Percentiles rank a stretch among this genome's conserved stretches.
Conservation (phyloP, 2,888 invertebrate species). For the Drosophila setosimentum region DNA sequence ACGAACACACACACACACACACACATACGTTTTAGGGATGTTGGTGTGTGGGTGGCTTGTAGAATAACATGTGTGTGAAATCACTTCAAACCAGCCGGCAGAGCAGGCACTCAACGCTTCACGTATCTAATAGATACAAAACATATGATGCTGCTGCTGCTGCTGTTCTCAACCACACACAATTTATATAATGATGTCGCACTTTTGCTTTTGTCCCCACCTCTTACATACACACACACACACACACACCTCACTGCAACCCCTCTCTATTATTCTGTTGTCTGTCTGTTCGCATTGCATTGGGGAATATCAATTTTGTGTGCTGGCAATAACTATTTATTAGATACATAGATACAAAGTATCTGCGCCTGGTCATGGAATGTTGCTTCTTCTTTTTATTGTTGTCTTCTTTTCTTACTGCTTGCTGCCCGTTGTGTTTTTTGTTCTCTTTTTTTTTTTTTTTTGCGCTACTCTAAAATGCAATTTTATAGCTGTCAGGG, state of each 20-base stretch:
- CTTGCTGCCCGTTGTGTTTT: conserved; percentile 2
- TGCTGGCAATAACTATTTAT: conserved; percentile 81
- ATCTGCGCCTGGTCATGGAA: conserved; percentile 38
- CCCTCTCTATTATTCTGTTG: background rate
- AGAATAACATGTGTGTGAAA: conserved; percentile 75
- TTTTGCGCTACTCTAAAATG: conserved; percentile 79
- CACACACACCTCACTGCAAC: background rate
- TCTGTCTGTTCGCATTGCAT: conserved; percentile 25
- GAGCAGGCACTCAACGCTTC: conserved; percentile 20
- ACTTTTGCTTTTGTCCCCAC: conserved; percentile 65
- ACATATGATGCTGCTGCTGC: conserved; percentile 72
- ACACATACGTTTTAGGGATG: background rate
- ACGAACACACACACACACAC: conserved; percentile 1
- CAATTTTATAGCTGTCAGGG: conserved; percentile 85
- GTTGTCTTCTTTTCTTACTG: conserved; percentile 21
- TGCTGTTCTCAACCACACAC: conserved; percentile 49
- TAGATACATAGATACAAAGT: conserved; percentile 77
- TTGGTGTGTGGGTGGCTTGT: conserved; percentile 4
- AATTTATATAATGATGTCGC: conserved; percentile 82
- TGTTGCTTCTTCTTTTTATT: conserved; percentile 23
- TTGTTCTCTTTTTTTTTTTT: conserved; percentile 27
- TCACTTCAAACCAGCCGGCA: conserved; percentile 61
- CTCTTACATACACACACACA: background rate
- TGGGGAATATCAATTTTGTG: conserved; percentile 79
- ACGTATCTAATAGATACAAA: conserved; percentile 74